Conservation (phyloP, 2,113 vertebrate species). For the Xenopus laevis region DNA sequence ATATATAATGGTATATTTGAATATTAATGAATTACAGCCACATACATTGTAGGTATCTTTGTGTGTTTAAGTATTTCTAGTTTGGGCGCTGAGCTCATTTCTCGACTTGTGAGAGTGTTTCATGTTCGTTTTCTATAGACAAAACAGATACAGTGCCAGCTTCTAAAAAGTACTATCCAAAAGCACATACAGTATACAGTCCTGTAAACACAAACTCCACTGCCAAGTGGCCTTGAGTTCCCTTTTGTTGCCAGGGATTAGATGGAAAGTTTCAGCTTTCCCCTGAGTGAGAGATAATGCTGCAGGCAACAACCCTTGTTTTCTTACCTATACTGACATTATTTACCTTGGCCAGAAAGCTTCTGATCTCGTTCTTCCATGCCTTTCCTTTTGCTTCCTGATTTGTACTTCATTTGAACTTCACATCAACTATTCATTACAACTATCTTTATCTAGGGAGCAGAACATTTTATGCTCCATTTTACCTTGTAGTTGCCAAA, state of each 20-base stretch:
- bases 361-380: slow-evolving; percentile 39
- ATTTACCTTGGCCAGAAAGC: background rate
- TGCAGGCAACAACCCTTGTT: slow-evolving; percentile 36
- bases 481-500: too few species aligned
- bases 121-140: background rate
- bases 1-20: too few species aligned
- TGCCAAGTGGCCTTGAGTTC: slow-evolving; percentile 5
- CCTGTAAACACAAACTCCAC: background rate
- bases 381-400: slow-evolving; percentile 45
- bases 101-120: too few species aligned
- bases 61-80: too few species aligned
- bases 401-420: slow-evolving; percentile 18
- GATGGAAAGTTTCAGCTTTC: slow-evolving; percentile 29
- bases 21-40: too few species aligned
- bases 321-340: slow-evolving; percentile 30
- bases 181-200: too few species aligned
- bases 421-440: too few species aligned
- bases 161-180: background rate
- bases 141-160: background rate
- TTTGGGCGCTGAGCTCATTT: too few species aligned
- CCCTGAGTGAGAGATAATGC: slow-evolving; percentile 32
- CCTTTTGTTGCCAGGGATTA: background rate
- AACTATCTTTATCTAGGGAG: too few species aligned
- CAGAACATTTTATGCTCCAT: too few species aligned
- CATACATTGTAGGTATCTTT: too few species aligned